Evolutionary conservation across 2,797 vertebrate species (phyloP), one percentile per base, ranked within the genome.

Genomic region (Setipinna tenuifilis): DNA sequence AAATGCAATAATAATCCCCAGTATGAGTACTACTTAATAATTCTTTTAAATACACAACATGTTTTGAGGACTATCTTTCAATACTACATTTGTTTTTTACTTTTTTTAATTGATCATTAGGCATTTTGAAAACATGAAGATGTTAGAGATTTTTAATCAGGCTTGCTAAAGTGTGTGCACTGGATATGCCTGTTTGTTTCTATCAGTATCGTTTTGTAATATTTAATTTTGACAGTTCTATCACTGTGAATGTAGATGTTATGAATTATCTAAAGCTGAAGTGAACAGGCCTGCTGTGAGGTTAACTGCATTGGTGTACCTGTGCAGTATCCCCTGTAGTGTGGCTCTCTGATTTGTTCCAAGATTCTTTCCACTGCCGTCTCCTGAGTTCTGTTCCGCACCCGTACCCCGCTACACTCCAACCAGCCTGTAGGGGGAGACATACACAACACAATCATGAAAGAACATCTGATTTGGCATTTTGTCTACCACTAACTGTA

Each of bases 401-500:
- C 90, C 87, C 94, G 95, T 41, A 95, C 94, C 17, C 92, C 93
- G 0, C 65, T 46, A 83, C 95, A 96, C 86, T 96, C 94, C 85
- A 92, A 91, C 95, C 95, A 96, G 90, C 94, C 95, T 96, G 85
- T 82, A 86, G 85, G 75, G 83, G 48, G 71, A 85, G 57, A 88
- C 57, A 86, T 57, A 75, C 58, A 21, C 58, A 57, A 62, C 59
- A 80, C 21, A 83, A 82, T 62, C 17, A 17, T 14, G 17, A 75
- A 75, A 31, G 7, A 31, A 41, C 31, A 14, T 28, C 31, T 41
- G 68, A 75, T 75, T 75, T 7, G 31, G 17, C 14, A 75, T 35
- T 19, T 41, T 35, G 0, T 71, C 28, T 71, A 28, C 6, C n/a
- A n/a, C 23, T n/a, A 21, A 62, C 3, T 57, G 54, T 57, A 57